Evolutionary conservation across 2,113 vertebrate species (phyloP).

Genomic region (Clarias magur): DNA sequence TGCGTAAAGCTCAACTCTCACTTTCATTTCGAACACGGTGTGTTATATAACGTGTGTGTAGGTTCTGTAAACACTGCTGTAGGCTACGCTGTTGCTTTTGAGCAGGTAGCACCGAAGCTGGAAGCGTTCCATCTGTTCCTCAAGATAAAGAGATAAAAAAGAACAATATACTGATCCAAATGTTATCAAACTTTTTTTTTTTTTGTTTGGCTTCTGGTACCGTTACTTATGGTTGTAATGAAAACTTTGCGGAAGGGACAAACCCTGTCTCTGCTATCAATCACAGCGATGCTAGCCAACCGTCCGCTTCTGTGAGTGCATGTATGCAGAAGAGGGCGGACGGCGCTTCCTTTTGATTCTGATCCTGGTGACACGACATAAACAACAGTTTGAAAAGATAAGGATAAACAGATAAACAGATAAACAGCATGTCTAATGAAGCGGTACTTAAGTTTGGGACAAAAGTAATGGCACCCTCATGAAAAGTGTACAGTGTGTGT

Average conservation of each 20-base stretch:
- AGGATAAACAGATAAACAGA: neutral
- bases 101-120: neutral
- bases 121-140: neutral
- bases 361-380: neutral
- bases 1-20: neutral
- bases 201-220: neutral
- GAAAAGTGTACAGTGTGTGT: neutral
- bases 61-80: neutral
- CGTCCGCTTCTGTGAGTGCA: neutral
- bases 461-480: neutral
- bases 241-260: neutral
- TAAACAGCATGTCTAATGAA: neutral
- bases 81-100: neutral
- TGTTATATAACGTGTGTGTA: conserved; percentile 21
- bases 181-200: neutral
- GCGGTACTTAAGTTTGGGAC: neutral
- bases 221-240: neutral
- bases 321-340: neutral
- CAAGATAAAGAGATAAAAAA: neutral
- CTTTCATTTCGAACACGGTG: neutral
- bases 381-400: neutral
- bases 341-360: too few relatives aligned
- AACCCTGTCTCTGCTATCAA: neutral
- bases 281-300: neutral
- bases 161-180: neutral